Conservation (phyloP, 1,140 invertebrate species). For the Lamellibrachia luymesi region DNA sequence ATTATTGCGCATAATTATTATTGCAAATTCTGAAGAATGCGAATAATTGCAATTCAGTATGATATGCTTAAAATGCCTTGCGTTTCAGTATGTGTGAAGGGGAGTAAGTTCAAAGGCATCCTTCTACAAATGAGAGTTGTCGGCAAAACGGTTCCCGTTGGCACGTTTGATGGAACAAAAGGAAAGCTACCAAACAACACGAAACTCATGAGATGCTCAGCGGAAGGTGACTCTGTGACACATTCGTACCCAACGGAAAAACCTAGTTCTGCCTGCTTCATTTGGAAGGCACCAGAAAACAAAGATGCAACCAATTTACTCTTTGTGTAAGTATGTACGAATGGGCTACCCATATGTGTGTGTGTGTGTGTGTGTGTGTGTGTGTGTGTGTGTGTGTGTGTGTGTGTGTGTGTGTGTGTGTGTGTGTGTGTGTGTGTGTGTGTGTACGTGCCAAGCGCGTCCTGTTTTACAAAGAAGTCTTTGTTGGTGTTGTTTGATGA, state of each 20-base stretch:
- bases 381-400: too few relatives aligned
- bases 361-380: too few relatives aligned
- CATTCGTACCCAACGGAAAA: neutral
- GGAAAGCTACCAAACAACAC: neutral
- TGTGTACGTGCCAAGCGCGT: too few relatives aligned
- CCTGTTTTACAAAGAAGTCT: too few relatives aligned
- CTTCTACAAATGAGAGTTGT: neutral
- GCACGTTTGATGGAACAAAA: neutral
- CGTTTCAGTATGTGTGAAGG: neutral
- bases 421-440: too few relatives aligned
- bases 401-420: too few relatives aligned
- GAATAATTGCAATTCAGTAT: neutral
- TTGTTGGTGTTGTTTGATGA: too few relatives aligned
- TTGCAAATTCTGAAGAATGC: neutral
- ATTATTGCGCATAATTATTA: too few relatives aligned
- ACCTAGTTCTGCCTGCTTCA: neutral
- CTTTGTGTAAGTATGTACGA: neutral
- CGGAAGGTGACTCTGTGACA: neutral
- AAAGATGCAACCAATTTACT: neutral
- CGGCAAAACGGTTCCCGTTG: neutral
- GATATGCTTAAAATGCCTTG: neutral
- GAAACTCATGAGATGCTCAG: neutral
- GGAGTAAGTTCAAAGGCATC: neutral
- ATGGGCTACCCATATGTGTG: neutral
- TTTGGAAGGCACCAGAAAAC: neutral